Base-by-base conservation (phyloP, 2,888 invertebrate species). In the Scaptomyza reducta region DNA sequence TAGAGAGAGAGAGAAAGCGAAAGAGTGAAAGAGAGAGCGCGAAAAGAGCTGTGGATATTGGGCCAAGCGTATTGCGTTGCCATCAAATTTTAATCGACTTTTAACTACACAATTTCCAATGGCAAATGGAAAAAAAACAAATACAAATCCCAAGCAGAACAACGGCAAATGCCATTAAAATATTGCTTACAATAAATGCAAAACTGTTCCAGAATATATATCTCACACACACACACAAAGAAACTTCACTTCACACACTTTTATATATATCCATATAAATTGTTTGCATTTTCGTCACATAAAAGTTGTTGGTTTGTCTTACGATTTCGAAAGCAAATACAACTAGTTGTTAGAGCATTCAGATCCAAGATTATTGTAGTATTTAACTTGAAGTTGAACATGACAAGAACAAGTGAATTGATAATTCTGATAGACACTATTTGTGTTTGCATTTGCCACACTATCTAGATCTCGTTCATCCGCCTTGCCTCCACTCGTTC, bases 91-190 rank as follows among this genome's bases (percentile, higher is more conserved):
- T 67, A 67, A 60, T 77, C 67, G 68, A 62, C 73, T 73, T 74
- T 77, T 73, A 57, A 77, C 74, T 62, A 67, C 58, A 56, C 61
- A 49, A 77, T 56, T 74, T 77, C 67, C 56, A 41, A 72, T 62
- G 22, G 41, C 45, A n/a, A n/a, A n/a, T n/a, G n/a, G n/a, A n/a
- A n/a, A n/a, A n/a, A n/a, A n/a, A n/a, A 49, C 57, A 74, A 38
- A 74, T 73, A 68, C 59, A 77, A 74, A 77, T 74, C 46, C 10
- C 14, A 38, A 18, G 13, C 9, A 42, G 7, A 7, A 10, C 3
- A 25, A 50, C 33, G 9, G n/a, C 35, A 25, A 50, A 10, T 16
- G 40, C 16, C 9, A 35, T 3, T 35, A 38, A 27, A 18, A n/a
- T 10, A 40, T 31, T 53, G 44, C 53, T 47, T 38, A 41, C 53